phyloP scores from a whole-genome alignment of 2,113 vertebrate genomes.

The Mesoclemmys tuberculata region DNA sequence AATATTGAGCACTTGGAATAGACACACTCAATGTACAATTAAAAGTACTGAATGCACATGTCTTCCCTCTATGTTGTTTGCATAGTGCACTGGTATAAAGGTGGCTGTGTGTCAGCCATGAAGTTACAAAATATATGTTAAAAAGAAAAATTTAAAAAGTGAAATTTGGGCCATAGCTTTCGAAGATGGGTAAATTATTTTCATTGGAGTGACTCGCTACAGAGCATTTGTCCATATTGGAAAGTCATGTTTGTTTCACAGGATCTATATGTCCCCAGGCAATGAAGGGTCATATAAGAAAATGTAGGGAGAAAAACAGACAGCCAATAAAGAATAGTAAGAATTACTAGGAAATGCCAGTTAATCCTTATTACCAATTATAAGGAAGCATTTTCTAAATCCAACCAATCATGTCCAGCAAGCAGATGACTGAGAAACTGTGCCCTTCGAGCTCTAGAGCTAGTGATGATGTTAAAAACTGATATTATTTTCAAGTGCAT shows the following conservation, averaged over 20 bases:
- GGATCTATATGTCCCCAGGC: neutral
- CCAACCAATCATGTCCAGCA: neutral
- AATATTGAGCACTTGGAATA: neutral
- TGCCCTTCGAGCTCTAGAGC: conserved; percentile 1
- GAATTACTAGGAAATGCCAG: neutral
- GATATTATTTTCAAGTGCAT: conserved; percentile 32
- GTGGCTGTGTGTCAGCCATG: fast-evolving
- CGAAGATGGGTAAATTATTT: neutral
- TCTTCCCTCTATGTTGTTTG: neutral
- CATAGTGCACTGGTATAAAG: neutral
- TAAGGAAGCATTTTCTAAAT: conserved; percentile 3
- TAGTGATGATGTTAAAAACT: conserved; percentile 34
- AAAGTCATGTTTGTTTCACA: neutral
- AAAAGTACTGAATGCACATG: neutral
- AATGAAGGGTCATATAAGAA: neutral
- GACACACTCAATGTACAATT: neutral
- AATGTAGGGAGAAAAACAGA: neutral
- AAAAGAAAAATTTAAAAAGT: neutral
- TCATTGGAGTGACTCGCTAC: neutral
- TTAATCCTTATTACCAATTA: neutral
- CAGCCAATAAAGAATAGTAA: neutral
- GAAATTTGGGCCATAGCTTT: neutral
- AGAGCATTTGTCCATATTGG: neutral
- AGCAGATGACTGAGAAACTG: conserved; percentile 3
- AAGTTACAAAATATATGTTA: neutral